These are phyloP conservation scores for Donacobius atricapilla DNA, from an alignment of 2,113 vertebrate genomes.

Conservation along the genomic window DNA sequence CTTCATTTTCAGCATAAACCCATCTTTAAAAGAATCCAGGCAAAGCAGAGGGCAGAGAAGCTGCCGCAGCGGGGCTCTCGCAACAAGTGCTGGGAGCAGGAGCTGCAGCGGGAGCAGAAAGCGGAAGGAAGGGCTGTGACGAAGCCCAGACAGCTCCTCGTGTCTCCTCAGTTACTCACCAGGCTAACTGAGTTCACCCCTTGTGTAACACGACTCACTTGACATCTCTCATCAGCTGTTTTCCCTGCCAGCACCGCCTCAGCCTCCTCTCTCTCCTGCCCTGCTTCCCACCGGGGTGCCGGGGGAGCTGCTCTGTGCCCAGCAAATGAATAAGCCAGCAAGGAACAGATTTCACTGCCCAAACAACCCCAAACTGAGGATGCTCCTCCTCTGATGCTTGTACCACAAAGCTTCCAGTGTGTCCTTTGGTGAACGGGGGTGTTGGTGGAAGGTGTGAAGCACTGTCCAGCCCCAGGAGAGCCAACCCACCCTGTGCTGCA, in stretches of 20 bases:
- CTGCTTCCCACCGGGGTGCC: background rate
- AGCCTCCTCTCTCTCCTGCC: background rate
- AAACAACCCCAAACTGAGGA: background rate
- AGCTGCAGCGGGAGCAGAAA: background rate
- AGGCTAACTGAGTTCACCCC: background rate
- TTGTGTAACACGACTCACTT: background rate
- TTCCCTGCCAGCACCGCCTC: background rate
- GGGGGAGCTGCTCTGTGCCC: background rate
- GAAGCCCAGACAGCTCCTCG: slow-evolving; percentile 12
- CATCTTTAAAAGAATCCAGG: background rate
- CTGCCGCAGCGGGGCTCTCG: background rate
- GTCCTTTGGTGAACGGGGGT: background rate
- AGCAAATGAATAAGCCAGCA: background rate
- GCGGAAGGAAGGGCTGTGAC: slow-evolving; percentile 32
- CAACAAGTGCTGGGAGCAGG: background rate
- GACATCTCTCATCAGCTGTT: background rate
- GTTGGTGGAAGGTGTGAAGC: background rate
- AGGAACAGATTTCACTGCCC: accelerated
- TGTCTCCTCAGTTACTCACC: slow-evolving; percentile 38
- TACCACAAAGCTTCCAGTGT: background rate
- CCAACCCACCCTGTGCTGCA: background rate
- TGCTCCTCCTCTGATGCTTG: background rate
- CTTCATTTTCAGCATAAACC: background rate
- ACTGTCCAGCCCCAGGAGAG: background rate
- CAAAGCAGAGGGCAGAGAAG: background rate